These are phyloP conservation scores for Vireo griseus DNA, from an alignment of 2,797 vertebrate species.

Conservation along the genomic window DNA sequence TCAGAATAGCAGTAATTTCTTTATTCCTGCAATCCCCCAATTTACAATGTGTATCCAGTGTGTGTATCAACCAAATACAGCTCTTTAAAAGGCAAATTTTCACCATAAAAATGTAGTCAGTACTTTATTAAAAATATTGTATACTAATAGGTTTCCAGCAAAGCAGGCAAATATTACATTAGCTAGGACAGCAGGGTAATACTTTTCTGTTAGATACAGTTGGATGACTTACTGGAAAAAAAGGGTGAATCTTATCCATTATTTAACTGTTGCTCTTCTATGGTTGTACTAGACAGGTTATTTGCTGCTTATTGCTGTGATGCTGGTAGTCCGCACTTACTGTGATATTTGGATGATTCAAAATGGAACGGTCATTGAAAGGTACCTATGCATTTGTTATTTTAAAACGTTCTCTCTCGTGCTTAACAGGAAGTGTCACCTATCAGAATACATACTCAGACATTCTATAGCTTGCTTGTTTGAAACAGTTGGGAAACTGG, in stretches of 20 bases:
- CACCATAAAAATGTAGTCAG: not conserved
- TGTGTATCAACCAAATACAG: not conserved
- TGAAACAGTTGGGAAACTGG: not conserved
- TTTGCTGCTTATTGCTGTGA: slow-evolving; percentile 88
- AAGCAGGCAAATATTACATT: not conserved
- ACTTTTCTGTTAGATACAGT: not conserved
- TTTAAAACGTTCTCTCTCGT: not conserved
- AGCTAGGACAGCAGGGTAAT: not conserved
- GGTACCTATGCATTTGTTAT: slow-evolving; percentile 69
- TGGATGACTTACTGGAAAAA: not conserved
- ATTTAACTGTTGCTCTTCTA: slow-evolving; percentile 6
- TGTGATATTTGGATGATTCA: slow-evolving; percentile 99
- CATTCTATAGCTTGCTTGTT: not conserved
- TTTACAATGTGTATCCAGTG: not conserved
- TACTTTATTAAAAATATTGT: not conserved
- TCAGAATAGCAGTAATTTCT: not conserved
- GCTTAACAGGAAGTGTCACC: not conserved
- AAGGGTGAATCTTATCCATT: not conserved
- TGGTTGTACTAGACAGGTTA: slow-evolving; percentile 85
- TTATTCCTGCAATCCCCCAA: not conserved
- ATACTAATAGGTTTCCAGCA: not conserved
- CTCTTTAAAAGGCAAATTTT: not conserved
- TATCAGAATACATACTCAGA: not conserved
- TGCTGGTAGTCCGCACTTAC: slow-evolving; percentile 92
- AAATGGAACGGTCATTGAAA: slow-evolving; percentile 98